phyloP scores from a whole-genome alignment of 2,888 invertebrate genomes.

The Heliconius ismenius region DNA sequence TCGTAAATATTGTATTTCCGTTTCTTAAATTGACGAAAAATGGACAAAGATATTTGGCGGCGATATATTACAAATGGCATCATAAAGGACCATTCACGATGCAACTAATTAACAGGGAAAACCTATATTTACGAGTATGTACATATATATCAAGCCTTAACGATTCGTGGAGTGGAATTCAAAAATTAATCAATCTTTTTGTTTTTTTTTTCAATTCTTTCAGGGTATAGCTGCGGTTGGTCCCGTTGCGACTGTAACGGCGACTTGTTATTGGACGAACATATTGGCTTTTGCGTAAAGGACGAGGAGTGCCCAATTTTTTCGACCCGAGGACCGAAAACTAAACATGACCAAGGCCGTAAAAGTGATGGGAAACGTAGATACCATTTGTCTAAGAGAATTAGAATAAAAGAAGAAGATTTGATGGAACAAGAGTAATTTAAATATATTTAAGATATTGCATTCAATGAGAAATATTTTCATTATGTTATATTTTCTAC shows the following conservation, averaged over 20 bases:
- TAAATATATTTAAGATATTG: neutral
- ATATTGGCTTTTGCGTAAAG: conserved; percentile 50
- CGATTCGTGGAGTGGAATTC: no score
- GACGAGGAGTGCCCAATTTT: conserved; percentile 44
- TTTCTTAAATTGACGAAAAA: no score
- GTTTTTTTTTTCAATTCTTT: neutral
- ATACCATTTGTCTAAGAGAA: conserved; percentile 37
- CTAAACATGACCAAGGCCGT: conserved; percentile 30
- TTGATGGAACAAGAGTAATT: conserved; percentile 5
- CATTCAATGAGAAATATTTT: neutral
- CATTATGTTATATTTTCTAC: no score
- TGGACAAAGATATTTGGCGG: no score
- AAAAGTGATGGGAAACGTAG: conserved; percentile 15
- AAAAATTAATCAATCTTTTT: no score
- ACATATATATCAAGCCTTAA: neutral
- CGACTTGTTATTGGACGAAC: conserved; percentile 55
- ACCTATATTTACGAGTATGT: neutral
- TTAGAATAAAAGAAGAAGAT: conserved; percentile 38
- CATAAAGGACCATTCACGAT: no score
- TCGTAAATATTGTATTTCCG: no score
- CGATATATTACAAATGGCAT: no score
- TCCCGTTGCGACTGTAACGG: conserved; percentile 70
- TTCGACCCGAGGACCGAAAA: conserved; percentile 32
- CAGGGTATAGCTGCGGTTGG: conserved; percentile 74
- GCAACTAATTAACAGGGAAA: no score